Evolutionary conservation across 2,113 vertebrate genomes (phyloP).

Genomic region (Saguinus imperator): DNA sequence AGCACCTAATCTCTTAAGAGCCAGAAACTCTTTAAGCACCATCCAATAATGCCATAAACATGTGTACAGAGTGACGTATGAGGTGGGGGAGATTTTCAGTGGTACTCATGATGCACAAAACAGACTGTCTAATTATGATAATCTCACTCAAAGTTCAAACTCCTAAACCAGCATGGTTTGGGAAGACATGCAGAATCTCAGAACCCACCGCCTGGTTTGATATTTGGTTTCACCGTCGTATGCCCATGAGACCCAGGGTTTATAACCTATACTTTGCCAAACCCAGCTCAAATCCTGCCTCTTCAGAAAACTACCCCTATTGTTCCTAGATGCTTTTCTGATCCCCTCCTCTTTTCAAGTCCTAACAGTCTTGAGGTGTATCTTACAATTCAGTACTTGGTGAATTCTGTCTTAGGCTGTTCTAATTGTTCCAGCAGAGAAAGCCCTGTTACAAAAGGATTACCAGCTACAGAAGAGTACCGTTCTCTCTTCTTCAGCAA

Average conservation of each 20-base stretch:
- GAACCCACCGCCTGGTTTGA: not conserved
- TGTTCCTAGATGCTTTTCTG: not conserved
- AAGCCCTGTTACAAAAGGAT: not conserved
- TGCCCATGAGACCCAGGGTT: too few species aligned
- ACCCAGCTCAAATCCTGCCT: not conserved
- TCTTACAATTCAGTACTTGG: not conserved
- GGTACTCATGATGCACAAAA: not conserved
- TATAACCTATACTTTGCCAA: not conserved
- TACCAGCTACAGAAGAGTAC: not conserved
- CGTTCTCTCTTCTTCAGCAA: not conserved
- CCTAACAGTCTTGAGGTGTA: not conserved
- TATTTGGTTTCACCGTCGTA: not conserved
- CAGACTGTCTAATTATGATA: not conserved
- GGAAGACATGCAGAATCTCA: not conserved
- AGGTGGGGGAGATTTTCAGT: not conserved
- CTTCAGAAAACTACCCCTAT: not conserved
- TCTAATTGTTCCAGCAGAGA: not conserved
- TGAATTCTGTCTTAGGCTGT: not conserved
- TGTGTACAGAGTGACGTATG: not conserved
- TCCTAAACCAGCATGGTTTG: not conserved
- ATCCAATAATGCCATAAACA: too few species aligned
- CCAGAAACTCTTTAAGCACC: not conserved
- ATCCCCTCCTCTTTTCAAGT: not conserved
- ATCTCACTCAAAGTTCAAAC: not conserved
- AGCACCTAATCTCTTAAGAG: not conserved